Percentiles rank a stretch among this genome's conserved stretches.
phyloP scores from a whole-genome alignment of 2,797 vertebrate species.

The Centroberyx gerrardi region DNA sequence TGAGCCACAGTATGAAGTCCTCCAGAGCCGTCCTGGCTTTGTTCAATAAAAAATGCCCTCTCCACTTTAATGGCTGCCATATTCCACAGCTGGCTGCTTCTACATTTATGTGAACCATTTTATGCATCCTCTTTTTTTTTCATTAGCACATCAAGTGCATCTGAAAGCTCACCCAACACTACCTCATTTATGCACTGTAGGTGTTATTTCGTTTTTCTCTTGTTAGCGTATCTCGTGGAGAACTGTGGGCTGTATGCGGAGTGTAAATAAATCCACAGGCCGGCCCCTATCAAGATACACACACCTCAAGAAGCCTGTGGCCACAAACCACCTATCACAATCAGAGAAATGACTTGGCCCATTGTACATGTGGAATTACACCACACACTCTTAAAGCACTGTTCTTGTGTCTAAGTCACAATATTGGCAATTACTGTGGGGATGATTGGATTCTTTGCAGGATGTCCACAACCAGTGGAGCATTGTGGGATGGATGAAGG shows the following conservation, averaged over 20 bases:
- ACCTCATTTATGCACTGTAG: conserved; percentile 35
- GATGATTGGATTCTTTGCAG: conserved; percentile 47
- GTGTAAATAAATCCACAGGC: conserved; percentile 31
- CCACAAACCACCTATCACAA: conserved; percentile 11
- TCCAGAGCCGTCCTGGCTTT: conserved; percentile 46
- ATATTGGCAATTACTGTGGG: conserved; percentile 30
- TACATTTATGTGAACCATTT: conserved; percentile 68
- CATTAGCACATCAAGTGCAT: conserved; percentile 66
- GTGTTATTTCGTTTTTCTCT: conserved; percentile 32
- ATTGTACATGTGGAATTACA: conserved; percentile 22
- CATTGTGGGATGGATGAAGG: neutral
- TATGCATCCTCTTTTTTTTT: conserved; percentile 65
- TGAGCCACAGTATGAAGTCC: conserved; percentile 11
- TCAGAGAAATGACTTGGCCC: conserved; percentile 58
- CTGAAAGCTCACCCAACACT: conserved; percentile 36
- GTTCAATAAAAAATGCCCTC: conserved; percentile 68
- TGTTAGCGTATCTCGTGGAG: conserved; percentile 25
- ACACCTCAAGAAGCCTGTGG: too few species aligned
- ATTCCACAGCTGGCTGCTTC: conserved; percentile 70
- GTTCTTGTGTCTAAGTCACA: neutral
- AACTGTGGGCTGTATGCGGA: neutral
- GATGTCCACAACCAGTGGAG: conserved; percentile 18
- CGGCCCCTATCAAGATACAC: too few species aligned
- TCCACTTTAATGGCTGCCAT: conserved; percentile 62
- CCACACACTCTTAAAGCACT: neutral